These are phyloP conservation scores for Porites divaricata DNA, from an alignment of 92 coral and sea anemone genomes.

Conservation along the genomic window DNA sequence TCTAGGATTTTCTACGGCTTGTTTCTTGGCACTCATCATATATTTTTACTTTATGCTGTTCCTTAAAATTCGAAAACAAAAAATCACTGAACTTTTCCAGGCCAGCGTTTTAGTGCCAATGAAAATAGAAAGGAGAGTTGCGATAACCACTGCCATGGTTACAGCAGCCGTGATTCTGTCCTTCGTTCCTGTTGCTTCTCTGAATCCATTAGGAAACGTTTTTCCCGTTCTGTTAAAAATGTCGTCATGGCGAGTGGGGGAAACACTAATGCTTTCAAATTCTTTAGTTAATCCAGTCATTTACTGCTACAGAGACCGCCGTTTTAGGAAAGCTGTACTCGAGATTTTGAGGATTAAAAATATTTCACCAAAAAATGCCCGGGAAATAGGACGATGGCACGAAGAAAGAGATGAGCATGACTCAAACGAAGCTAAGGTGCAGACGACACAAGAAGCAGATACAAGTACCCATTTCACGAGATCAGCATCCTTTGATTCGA, in stretches of 20 bases:
- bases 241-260: background rate
- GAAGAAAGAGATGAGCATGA: background rate
- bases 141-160: background rate
- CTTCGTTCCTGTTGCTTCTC: background rate
- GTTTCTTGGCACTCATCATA: background rate
- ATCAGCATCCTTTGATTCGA: background rate
- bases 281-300: background rate
- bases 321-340: background rate
- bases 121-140: background rate
- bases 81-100: too few species aligned
- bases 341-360: background rate
- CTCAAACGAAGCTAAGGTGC: background rate
- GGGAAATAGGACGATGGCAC: background rate
- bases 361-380: background rate
- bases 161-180: conserved; percentile 1
- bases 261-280: background rate
- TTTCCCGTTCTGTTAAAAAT: background rate
- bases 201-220: background rate
- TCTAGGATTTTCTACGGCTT: background rate
- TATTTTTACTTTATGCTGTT: background rate
- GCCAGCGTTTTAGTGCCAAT: too few species aligned
- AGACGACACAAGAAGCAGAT: background rate
- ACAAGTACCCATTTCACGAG: background rate
- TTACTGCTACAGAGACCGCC: too few species aligned
- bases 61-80: background rate